phyloP scores from a whole-genome alignment of 2,888 invertebrate species.

The Craniophora ligustri region DNA sequence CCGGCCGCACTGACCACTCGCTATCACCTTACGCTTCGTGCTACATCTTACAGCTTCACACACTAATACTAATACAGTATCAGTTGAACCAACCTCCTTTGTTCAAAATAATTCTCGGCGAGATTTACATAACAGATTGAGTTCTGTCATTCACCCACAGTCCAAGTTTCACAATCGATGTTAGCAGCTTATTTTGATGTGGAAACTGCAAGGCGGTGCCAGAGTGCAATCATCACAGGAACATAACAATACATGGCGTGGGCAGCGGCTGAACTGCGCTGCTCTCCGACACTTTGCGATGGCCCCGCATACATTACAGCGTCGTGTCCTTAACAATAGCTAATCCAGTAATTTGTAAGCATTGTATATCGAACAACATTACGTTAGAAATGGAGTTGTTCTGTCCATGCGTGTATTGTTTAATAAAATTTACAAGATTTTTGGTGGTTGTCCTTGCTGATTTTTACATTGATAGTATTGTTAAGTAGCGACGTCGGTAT shows the following conservation, averaged over 20 bases:
- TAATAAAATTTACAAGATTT: no score
- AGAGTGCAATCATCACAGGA: slow-evolving; percentile 48
- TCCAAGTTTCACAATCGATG: slow-evolving; percentile 35
- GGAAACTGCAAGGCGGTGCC: slow-evolving; percentile 39
- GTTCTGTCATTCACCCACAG: slow-evolving; percentile 34
- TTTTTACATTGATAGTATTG: neutral
- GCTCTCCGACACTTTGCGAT: neutral
- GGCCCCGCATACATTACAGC: slow-evolving; percentile 8
- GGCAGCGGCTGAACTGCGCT: slow-evolving; percentile 40
- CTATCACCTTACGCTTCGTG: slow-evolving; percentile 28
- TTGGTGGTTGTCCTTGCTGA: neutral
- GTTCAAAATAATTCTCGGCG: slow-evolving; percentile 20
- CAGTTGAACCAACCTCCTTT: slow-evolving; percentile 5
- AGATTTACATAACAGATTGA: slow-evolving; percentile 27
- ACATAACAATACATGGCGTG: slow-evolving; percentile 54
- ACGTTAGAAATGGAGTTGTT: slow-evolving; percentile 17
- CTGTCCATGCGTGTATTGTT: slow-evolving; percentile 1
- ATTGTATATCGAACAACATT: slow-evolving; percentile 15
- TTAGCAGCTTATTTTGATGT: slow-evolving; percentile 29
- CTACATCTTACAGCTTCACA: slow-evolving; percentile 32
- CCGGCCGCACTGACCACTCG: slow-evolving; percentile 53
- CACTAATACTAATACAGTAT: slow-evolving; percentile 13
- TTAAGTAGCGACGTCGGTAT: neutral
- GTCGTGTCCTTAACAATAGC: slow-evolving; percentile 7
- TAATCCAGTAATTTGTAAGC: slow-evolving; percentile 21